A percentile compares a stretch with the other conserved stretches of the same genome.
phyloP scores from a whole-genome alignment of 2,888 invertebrate genomes.

The Drosophila subquinaria region DNA sequence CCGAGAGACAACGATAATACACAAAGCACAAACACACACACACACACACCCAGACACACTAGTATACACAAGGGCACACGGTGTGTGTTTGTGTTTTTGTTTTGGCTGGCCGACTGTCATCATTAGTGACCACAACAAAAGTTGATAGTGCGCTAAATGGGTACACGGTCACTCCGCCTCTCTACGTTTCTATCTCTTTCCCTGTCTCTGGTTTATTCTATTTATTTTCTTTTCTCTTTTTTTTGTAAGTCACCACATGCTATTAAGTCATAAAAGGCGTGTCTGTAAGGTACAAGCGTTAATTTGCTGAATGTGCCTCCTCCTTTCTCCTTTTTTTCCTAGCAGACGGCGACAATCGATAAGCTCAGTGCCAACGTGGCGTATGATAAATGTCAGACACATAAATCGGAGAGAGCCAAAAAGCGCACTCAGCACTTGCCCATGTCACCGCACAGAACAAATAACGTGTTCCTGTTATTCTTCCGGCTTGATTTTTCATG shows the following conservation, averaged over 20 bases:
- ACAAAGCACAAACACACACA: conserved; percentile 16
- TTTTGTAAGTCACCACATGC: conserved; percentile 47
- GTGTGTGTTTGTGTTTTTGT: conserved; percentile 44
- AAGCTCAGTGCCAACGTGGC: conserved; percentile 44
- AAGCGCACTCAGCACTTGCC: conserved; percentile 16
- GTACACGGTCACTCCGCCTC: conserved; percentile 46
- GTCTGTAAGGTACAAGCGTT: conserved; percentile 45
- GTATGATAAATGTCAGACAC: conserved; percentile 59
- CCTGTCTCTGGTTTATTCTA: conserved; percentile 22
- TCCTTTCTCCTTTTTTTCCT: neutral
- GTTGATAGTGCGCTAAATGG: conserved; percentile 77
- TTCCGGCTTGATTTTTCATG: conserved; percentile 42
- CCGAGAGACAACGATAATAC: conserved; percentile 33
- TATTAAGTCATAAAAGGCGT: conserved; percentile 76
- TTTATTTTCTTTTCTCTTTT: conserved; percentile 9
- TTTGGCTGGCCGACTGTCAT: conserved; percentile 74
- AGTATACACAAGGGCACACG: conserved; percentile 1
- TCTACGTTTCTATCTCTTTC: conserved; percentile 7
- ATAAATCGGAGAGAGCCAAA: conserved; percentile 44
- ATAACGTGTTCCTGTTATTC: conserved; percentile 51
- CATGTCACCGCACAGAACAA: conserved; percentile 45
- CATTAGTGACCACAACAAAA: conserved; percentile 80
- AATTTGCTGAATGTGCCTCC: conserved; percentile 59
- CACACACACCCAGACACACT: conserved; percentile 7
- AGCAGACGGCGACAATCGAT: conserved; percentile 51